These are phyloP conservation scores for Odocoileus virginianus DNA, from an alignment of 2,113 vertebrate species.

Conservation along the genomic window DNA sequence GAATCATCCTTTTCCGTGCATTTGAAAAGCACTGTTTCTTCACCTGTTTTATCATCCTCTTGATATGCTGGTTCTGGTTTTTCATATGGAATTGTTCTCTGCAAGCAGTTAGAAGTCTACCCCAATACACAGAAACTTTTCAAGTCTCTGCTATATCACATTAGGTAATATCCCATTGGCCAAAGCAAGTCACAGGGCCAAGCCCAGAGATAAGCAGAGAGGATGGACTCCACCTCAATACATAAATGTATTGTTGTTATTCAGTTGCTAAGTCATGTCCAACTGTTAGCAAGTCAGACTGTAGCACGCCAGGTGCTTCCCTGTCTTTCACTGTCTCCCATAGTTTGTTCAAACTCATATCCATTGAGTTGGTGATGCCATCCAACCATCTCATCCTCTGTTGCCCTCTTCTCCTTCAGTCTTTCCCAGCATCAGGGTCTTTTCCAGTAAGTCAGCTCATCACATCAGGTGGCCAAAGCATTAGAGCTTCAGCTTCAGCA, in stretches of 20 bases:
- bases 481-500: not conserved
- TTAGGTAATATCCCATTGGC: not conserved
- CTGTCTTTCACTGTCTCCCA: not conserved
- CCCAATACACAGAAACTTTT: not conserved
- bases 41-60: not conserved
- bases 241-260: not conserved
- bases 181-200: not conserved
- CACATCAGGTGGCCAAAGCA: not conserved
- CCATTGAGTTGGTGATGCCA: not conserved
- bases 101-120: not conserved
- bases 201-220: not conserved
- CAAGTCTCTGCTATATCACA: not conserved
- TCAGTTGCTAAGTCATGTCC: not conserved
- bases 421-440: not conserved
- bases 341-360: not conserved
- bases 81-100: not conserved
- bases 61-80: not conserved
- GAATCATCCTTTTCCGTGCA: not conserved
- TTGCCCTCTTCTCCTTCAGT: not conserved
- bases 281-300: not conserved
- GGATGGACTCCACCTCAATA: not conserved
- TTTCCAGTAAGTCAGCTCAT: not conserved
- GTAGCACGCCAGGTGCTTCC: not conserved
- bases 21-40: not conserved
- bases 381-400: not conserved